These are phyloP conservation scores for Melanophora roralis DNA, from an alignment of 2,888 invertebrate genomes.

Conservation along the genomic window DNA sequence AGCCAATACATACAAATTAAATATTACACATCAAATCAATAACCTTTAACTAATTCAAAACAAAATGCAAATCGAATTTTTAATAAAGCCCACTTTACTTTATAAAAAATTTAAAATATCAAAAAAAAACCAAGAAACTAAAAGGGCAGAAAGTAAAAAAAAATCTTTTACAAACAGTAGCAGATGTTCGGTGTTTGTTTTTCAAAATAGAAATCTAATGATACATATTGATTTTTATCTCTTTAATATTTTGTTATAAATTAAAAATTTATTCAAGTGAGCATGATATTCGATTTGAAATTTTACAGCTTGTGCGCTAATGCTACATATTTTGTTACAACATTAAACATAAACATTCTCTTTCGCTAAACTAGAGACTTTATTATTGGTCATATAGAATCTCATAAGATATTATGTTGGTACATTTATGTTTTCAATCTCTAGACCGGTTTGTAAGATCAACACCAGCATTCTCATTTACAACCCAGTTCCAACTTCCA, in stretches of 20 bases:
- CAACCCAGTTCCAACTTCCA: not conserved
- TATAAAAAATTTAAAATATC: not conserved
- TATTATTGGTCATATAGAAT: not conserved
- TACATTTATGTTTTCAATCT: slow-evolving; percentile 7
- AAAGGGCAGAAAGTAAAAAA: not conserved
- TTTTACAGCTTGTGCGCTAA: not conserved
- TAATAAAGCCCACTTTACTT: not conserved
- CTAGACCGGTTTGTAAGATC: slow-evolving; percentile 35
- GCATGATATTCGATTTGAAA: not conserved
- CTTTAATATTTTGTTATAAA: not conserved
- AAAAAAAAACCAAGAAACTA: not conserved
- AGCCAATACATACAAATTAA: too few species aligned
- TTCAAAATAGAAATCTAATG: not conserved
- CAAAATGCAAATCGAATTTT: not conserved
- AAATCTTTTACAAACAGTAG: not conserved
- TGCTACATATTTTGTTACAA: not conserved
- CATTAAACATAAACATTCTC: slow-evolving; percentile 1
- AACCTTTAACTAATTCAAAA: not conserved
- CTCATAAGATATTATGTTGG: slow-evolving; percentile 19
- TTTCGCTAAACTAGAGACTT: not conserved
- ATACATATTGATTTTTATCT: not conserved
- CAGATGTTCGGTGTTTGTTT: not conserved
- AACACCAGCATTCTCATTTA: not conserved
- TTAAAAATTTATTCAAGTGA: not conserved
- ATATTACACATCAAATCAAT: not conserved